phyloP scores from a whole-genome alignment of 2,113 vertebrate genomes.

The Stomatorhinus ivindoensis region DNA sequence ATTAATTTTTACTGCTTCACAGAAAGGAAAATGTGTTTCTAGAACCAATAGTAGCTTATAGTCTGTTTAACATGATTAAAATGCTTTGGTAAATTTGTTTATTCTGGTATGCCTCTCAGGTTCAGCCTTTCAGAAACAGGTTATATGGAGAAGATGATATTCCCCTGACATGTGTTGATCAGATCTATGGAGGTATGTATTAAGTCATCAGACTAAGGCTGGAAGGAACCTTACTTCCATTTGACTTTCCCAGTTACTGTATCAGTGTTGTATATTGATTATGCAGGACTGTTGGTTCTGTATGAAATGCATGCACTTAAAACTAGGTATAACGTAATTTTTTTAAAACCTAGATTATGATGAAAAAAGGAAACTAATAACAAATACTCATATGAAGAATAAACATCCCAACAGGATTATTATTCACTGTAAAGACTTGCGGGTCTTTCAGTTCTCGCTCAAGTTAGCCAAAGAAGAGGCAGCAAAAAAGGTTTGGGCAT shows the following conservation, averaged over 20 bases:
- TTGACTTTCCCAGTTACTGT: not conserved
- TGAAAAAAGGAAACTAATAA: constrained; percentile 75
- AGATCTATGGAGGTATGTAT: not conserved
- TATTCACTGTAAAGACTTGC: constrained; percentile 79
- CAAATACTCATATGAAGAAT: constrained; percentile 59
- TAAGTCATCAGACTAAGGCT: not conserved
- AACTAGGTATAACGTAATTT: constrained; percentile 14
- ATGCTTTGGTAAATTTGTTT: not conserved
- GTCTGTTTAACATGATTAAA: not conserved
- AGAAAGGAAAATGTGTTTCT: not conserved
- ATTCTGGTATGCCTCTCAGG: not conserved
- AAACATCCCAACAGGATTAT: constrained; percentile 72
- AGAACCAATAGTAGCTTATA: not conserved
- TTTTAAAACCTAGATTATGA: constrained; percentile 65
- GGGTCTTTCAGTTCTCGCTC: constrained; percentile 75
- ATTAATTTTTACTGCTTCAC: not conserved
- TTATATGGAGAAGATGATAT: not conserved
- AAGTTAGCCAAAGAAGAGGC: constrained; percentile 78
- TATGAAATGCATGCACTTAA: not conserved
- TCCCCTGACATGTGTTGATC: not conserved
- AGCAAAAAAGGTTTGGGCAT: constrained; percentile 66
- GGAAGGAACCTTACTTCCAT: not conserved
- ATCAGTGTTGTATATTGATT: not conserved
- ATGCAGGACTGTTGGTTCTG: not conserved
- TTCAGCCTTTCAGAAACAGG: not conserved